Percentiles rank a stretch among this genome's conserved stretches.
These are phyloP conservation scores for Dryoscopus gambensis DNA, from an alignment of 2,113 vertebrate genomes.

Conservation along the genomic window DNA sequence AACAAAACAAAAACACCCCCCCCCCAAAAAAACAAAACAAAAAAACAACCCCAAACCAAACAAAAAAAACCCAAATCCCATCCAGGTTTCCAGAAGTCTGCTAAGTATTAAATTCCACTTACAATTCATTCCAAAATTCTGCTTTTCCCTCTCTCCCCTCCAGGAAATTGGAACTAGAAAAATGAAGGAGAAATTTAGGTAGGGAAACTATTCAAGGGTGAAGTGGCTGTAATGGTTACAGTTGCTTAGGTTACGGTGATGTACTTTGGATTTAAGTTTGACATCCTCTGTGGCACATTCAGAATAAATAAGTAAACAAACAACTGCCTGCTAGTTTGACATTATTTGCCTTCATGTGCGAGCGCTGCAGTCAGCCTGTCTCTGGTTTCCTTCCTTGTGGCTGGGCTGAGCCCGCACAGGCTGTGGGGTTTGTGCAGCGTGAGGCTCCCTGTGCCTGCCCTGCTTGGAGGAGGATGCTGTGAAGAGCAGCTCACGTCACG, in stretches of 20 bases:
- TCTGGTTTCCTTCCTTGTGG: not conserved
- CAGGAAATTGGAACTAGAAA: not conserved
- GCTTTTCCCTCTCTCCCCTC: not conserved
- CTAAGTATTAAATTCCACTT: not conserved
- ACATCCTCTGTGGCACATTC: not conserved
- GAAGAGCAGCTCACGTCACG: not conserved
- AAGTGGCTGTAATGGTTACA: not conserved
- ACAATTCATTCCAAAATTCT: not conserved
- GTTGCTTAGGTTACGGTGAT: not conserved
- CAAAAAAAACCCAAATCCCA: not conserved
- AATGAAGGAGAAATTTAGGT: not conserved
- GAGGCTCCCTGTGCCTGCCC: not conserved
- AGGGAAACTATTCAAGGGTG: not conserved
- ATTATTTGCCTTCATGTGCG: not conserved
- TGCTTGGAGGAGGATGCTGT: not conserved
- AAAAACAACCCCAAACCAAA: not conserved
- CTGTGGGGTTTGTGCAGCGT: not conserved
- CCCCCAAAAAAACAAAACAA: not conserved
- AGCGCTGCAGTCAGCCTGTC: not conserved
- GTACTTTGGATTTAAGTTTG: not conserved
- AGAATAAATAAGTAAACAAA: not conserved
- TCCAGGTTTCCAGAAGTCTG: not conserved
- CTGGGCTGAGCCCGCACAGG: not conserved
- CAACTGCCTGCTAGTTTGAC: not conserved
- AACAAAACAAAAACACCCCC: too few species aligned